phyloP scores from a whole-genome alignment of 2,888 invertebrate species.

The Caenorhabditis sp. region DNA sequence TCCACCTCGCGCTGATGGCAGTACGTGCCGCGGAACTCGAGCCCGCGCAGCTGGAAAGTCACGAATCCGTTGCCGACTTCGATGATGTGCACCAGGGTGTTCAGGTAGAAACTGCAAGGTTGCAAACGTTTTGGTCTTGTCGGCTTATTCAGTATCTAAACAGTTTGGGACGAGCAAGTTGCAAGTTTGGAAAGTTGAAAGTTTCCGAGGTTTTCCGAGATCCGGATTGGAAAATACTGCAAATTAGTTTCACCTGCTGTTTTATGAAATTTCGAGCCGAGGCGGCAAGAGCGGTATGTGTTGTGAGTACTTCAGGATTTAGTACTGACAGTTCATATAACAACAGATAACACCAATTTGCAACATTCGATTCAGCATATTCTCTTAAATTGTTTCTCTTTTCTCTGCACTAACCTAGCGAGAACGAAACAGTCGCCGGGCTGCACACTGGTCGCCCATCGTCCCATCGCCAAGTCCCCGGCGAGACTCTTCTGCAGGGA shows the following conservation, averaged over 20 bases:
- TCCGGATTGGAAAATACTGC: too few species aligned
- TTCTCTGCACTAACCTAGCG: conserved; percentile 83
- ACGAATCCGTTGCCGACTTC: conserved; percentile 97
- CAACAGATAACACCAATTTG: too few species aligned
- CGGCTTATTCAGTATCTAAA: too few species aligned
- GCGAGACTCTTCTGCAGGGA: conserved; percentile 88
- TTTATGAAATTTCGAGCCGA: too few species aligned
- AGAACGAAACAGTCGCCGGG: conserved; percentile 98
- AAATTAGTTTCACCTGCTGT: too few species aligned
- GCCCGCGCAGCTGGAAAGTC: conserved; percentile 95
- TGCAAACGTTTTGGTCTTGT: not conserved
- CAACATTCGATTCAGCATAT: conserved; percentile 6
- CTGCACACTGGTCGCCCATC: conserved; percentile 92
- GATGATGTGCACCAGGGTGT: conserved; percentile 96
- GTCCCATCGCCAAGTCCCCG: conserved; percentile 91
- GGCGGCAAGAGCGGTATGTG: too few species aligned
- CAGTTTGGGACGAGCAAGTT: too few species aligned
- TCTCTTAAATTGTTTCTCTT: not conserved
- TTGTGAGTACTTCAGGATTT: too few species aligned
- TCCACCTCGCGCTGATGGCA: conserved; percentile 99
- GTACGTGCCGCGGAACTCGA: conserved; percentile 97
- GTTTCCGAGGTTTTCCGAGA: too few species aligned
- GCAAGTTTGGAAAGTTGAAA: too few species aligned
- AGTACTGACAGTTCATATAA: too few species aligned
- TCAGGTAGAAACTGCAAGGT: conserved; percentile 89